These are phyloP conservation scores for Reticulitermes speratus DNA, from an alignment of 1,140 invertebrate genomes.

Conservation along the genomic window DNA sequence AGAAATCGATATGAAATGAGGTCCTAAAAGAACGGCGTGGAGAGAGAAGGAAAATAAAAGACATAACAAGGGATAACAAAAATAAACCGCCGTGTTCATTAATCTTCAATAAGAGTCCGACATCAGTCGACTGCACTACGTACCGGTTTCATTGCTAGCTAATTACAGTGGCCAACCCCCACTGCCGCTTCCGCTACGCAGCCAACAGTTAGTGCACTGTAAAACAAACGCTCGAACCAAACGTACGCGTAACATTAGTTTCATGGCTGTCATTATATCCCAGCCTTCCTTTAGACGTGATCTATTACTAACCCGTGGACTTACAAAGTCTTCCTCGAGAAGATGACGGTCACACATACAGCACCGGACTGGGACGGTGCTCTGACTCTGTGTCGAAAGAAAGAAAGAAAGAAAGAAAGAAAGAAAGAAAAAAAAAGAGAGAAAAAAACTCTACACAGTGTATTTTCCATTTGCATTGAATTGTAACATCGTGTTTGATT, in stretches of 20 bases:
- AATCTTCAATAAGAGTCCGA: not conserved
- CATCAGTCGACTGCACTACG: too few species aligned
- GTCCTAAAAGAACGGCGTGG: not conserved
- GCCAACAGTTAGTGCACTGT: not conserved
- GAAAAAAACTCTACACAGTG: not conserved
- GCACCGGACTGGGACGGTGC: too few species aligned
- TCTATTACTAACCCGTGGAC: not conserved
- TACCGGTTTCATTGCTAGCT: not conserved
- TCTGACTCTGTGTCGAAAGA: not conserved
- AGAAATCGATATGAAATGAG: not conserved
- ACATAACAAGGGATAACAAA: not conserved
- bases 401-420: too few species aligned
- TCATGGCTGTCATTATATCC: too few species aligned
- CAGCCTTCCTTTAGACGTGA: not conserved
- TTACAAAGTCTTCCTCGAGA: not conserved
- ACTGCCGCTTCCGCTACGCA: not conserved
- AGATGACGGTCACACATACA: not conserved
- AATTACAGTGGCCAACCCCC: not conserved
- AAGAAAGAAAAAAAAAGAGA: too few species aligned
- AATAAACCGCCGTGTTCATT: not conserved
- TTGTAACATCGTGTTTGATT: not conserved
- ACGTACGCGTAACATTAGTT: too few species aligned
- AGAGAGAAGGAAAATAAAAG: not conserved
- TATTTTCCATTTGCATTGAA: not conserved
- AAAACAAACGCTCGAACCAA: too few species aligned